Evolutionary conservation across 2,113 vertebrate species (phyloP), one percentile per base, ranked within the genome.

Genomic region (Orthonyx spaldingii): DNA sequence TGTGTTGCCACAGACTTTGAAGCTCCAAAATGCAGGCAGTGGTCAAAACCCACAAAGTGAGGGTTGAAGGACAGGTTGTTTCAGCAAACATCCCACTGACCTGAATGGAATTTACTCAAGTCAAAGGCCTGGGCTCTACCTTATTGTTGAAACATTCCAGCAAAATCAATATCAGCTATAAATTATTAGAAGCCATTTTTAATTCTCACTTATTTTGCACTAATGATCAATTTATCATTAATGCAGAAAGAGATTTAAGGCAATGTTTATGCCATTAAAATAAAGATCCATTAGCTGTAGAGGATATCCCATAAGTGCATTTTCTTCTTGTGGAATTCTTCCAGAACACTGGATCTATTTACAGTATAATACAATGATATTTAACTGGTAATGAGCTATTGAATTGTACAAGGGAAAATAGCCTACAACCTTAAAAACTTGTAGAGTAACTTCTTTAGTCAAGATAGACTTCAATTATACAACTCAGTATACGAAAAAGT

Each of bases 381-480:
- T 94, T 90, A 90, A 84, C 56, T 90, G 61, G 41, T 81, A 93
- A 95, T 12, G 32, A 86, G 61, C 42, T 92, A 93, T 68, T 91
- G 89, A 93, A 95, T 68, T 65, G 52, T 52, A 87, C 9, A 33
- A 46, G 42, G 17, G 13, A 19, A 96, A 95, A 83, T 13, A 70
- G 50, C 14, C 91, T 93, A 87, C 55, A 91, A 68, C 42, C 50
- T 93, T 90, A 88, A 87, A 93, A 87, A 90, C 37, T 86, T 90
- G 24, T 85, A 12, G 78, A 89, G 56, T 68, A 80, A 88, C 70
- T 66, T 77, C 28, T 30, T 30, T 64, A 80, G 52, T 87, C 55
- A 76, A 53, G 63, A 56, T 55, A 26, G 16, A 41, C 35, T 94
- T 93, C 49, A 84, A 16, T 91, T 87, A 86, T 18, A 42, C 16